Evolutionary conservation across 1,140 invertebrate species (phyloP).

Genomic region (Diachasmimorpha longicaudata): DNA sequence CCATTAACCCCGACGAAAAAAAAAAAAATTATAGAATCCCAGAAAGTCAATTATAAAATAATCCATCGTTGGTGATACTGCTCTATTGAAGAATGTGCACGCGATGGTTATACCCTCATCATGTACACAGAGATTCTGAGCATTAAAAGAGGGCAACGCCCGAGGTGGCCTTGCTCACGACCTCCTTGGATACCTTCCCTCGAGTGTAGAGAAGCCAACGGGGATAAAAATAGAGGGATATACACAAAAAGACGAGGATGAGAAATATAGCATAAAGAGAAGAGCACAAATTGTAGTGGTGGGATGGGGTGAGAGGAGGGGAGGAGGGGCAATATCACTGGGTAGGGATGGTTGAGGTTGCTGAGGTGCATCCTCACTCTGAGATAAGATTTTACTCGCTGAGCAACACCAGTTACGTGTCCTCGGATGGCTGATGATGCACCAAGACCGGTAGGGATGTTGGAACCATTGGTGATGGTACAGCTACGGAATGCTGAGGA

Average conservation of each 20-base stretch:
- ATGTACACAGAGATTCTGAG: neutral
- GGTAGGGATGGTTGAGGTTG: neutral
- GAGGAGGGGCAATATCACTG: neutral
- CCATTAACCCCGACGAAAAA: neutral
- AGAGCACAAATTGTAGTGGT: neutral
- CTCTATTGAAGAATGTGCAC: constrained; percentile 25
- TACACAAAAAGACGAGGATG: neutral
- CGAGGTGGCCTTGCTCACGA: constrained; percentile 60
- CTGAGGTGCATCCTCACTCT: neutral
- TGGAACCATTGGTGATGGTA: neutral
- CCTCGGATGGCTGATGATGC: neutral
- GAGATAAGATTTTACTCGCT: neutral
- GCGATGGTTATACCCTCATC: neutral
- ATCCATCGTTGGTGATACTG: neutral
- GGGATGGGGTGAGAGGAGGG: too few species aligned
- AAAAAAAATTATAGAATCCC: neutral
- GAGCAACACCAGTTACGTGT: neutral
- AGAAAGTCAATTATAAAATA: neutral
- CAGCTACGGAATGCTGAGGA: neutral
- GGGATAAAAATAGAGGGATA: neutral
- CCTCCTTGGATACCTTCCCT: constrained; percentile 43
- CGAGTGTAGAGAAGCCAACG: neutral
- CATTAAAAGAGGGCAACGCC: constrained; percentile 51
- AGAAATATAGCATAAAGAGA: constrained; percentile 7
- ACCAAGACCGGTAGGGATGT: neutral